Conservation (phyloP, 2,888 invertebrate genomes). For the Lobophora halterata region DNA sequence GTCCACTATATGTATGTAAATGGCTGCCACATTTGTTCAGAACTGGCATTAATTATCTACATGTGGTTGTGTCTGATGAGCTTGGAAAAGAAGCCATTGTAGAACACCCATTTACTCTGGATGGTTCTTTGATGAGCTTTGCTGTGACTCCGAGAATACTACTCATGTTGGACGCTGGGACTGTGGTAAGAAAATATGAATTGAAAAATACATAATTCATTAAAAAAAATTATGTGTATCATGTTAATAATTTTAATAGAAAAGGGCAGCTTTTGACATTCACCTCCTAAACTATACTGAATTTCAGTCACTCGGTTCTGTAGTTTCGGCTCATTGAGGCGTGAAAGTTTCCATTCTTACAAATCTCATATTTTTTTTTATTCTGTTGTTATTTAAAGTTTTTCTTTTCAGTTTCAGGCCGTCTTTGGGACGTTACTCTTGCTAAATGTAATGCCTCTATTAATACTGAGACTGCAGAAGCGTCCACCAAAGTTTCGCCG, state of each 20-base stretch:
- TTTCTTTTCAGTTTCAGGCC: conserved; percentile 83
- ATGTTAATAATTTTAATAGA: too few relatives aligned
- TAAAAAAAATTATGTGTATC: too few relatives aligned
- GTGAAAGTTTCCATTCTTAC: too few relatives aligned
- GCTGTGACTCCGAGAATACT: conserved; percentile 85
- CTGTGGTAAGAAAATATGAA: conserved; percentile 88
- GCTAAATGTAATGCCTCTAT: conserved; percentile 83
- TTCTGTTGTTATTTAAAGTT: conserved; percentile 1
- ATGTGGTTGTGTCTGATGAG: conserved; percentile 81
- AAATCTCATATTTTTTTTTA: too few relatives aligned
- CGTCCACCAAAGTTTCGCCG: conserved; percentile 74
- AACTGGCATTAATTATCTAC: conserved; percentile 84
- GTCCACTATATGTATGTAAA: conserved; percentile 85
- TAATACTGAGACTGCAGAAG: conserved; percentile 80
- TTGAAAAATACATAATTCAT: too few relatives aligned
- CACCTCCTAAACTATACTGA: too few relatives aligned
- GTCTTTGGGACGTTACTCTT: conserved; percentile 83
- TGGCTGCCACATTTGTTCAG: conserved; percentile 87
- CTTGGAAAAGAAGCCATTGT: conserved; percentile 77
- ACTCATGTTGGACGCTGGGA: conserved; percentile 88
- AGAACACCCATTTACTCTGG: conserved; percentile 89
- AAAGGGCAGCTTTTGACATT: too few relatives aligned
- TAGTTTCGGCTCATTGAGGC: too few relatives aligned
- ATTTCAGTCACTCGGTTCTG: too few relatives aligned
- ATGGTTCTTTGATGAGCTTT: conserved; percentile 85